Conservation (phyloP, 1,140 invertebrate species). For the Aradophagus sp. region DNA sequence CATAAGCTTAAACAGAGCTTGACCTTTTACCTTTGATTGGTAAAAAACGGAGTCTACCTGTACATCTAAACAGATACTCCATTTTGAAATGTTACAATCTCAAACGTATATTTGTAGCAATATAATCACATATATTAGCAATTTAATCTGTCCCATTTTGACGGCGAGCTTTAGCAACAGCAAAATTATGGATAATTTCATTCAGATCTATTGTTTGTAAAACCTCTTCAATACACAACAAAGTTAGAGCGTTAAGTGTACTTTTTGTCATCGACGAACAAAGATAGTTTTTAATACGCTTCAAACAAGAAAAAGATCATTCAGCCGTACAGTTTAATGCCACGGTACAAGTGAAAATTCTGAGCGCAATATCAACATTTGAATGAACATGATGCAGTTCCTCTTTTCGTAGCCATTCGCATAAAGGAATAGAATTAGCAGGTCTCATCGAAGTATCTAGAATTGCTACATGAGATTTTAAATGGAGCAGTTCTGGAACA, state of each 20-base stretch:
- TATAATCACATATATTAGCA: too few species aligned
- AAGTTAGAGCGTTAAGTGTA: constrained; percentile 22
- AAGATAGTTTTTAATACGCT: constrained; percentile 43
- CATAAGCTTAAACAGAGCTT: too few species aligned
- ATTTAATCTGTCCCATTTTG: too few species aligned
- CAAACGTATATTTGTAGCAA: too few species aligned
- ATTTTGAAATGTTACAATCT: too few species aligned
- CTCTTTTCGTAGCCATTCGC: constrained; percentile 14
- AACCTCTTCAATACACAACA: constrained; percentile 30
- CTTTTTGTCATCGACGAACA: constrained; percentile 24
- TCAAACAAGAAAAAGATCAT: constrained; percentile 38
- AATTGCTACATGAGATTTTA: constrained; percentile 23
- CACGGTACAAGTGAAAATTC: constrained; percentile 37
- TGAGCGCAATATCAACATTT: constrained; percentile 38
- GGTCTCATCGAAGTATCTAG: constrained; percentile 11
- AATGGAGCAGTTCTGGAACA: constrained; percentile 18
- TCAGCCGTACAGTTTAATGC: constrained; percentile 20
- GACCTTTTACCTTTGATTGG: too few species aligned
- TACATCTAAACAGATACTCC: too few species aligned
- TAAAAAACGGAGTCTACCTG: too few species aligned
- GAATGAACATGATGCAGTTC: constrained; percentile 22
- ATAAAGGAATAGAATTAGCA: constrained; percentile 12
- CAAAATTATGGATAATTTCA: constrained; percentile 7
- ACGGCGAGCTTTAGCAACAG: background rate
- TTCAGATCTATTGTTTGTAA: constrained; percentile 1